A percentile compares a stretch with the other conserved stretches of the same genome.
These are phyloP conservation scores for Ianthella basta DNA, from an alignment of 37 sponge, comb jelly and placozoan genomes.

Conservation along the genomic window DNA sequence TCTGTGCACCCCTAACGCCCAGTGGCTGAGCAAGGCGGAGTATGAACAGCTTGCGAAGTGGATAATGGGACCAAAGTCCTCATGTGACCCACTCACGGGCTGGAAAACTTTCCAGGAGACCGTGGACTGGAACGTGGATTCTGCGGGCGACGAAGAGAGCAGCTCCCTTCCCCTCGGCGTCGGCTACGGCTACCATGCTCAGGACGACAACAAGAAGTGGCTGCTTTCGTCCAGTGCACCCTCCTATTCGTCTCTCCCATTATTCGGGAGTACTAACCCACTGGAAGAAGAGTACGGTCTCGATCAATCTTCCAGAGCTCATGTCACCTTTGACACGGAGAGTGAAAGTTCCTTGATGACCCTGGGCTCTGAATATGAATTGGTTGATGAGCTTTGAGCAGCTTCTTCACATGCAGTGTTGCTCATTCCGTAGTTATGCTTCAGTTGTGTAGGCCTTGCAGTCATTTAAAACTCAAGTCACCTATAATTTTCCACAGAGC, in stretches of 20 bases:
- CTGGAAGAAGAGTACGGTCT: too few species aligned
- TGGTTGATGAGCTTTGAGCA: background rate
- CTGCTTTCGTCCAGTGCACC: background rate
- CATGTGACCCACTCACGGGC: too few species aligned
- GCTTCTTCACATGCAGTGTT: background rate
- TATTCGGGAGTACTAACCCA: too few species aligned
- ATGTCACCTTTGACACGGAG: background rate
- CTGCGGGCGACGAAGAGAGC: background rate
- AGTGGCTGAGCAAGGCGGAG: too few species aligned
- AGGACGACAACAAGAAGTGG: background rate
- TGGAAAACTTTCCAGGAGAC: background rate
- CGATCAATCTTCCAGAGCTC: too few species aligned
- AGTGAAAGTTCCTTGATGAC: conserved; percentile 3
- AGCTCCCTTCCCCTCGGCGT: background rate
- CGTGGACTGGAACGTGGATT: background rate
- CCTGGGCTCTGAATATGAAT: background rate
- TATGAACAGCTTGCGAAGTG: too few species aligned
- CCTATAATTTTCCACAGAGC: too few species aligned
- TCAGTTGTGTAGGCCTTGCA: background rate
- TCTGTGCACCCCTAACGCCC: background rate
- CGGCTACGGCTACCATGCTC: too few species aligned
- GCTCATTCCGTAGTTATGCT: background rate
- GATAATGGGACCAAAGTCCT: too few species aligned
- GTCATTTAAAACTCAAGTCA: too few species aligned
- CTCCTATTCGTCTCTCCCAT: too few species aligned